Percentiles rank a stretch among this genome's conserved stretches.
Conservation (phyloP, 2,797 vertebrate genomes). For the Peromyscus eremicus region DNA sequence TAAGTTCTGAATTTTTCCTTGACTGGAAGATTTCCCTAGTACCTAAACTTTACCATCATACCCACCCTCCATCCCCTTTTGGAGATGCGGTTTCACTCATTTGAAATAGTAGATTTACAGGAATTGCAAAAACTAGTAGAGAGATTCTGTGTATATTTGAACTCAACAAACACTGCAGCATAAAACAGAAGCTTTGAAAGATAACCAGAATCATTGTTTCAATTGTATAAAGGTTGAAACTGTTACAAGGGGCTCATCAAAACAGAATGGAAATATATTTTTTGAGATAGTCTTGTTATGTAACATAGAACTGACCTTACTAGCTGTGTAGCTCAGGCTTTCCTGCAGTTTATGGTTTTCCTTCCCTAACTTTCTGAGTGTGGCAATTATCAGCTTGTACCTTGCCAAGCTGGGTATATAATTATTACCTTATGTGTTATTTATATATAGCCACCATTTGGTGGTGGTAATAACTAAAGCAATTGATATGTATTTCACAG, state of each 20-base stretch:
- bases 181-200: slow-evolving; percentile 36
- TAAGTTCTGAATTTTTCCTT: slow-evolving; percentile 50
- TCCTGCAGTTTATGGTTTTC: background rate
- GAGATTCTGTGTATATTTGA: slow-evolving; percentile 37
- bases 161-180: slow-evolving; percentile 42
- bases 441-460: slow-evolving; percentile 59
- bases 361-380: background rate
- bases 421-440: slow-evolving; percentile 56
- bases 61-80: background rate
- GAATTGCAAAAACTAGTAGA: slow-evolving; percentile 38
- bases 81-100: background rate
- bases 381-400: background rate
- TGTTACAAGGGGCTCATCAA: slow-evolving; percentile 25
- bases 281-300: background rate
- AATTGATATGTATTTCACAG: slow-evolving; percentile 57
- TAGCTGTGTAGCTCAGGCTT: background rate
- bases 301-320: background rate
- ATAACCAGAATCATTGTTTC: slow-evolving; percentile 49
- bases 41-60: background rate
- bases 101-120: slow-evolving; percentile 39
- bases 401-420: background rate
- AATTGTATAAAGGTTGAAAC: slow-evolving; percentile 35
- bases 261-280: background rate
- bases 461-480: background rate
- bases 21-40: slow-evolving; percentile 55